Evolutionary conservation across 1,140 invertebrate species (phyloP).

Genomic region (Euura saliciscinereae): DNA sequence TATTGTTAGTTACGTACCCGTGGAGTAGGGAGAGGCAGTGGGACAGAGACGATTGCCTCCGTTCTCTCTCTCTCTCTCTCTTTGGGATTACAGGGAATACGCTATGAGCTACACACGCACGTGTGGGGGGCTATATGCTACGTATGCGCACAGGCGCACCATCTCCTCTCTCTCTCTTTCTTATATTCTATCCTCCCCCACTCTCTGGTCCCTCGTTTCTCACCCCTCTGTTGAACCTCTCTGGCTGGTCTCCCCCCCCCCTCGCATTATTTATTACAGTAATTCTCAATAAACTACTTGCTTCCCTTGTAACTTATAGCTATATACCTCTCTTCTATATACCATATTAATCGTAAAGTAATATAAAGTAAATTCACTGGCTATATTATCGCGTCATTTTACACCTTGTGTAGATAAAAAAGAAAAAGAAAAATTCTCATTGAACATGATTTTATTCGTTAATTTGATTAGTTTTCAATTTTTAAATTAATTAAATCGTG

Average conservation of each 20-base stretch:
- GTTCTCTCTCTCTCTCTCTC: slow-evolving; percentile 20
- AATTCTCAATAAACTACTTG: slow-evolving; percentile 53
- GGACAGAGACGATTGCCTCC: neutral
- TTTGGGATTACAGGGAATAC: slow-evolving; percentile 2
- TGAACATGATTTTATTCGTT: too few species aligned
- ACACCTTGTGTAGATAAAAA: slow-evolving; percentile 14
- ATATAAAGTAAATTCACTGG: neutral
- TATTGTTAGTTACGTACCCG: neutral
- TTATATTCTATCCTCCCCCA: slow-evolving; percentile 20
- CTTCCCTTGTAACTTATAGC: slow-evolving; percentile 30
- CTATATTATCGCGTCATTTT: neutral
- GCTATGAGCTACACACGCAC: slow-evolving; percentile 15
- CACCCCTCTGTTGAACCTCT: neutral
- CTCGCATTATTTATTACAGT: slow-evolving; percentile 51
- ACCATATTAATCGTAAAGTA: neutral
- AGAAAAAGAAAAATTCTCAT: neutral
- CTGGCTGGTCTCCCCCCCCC: slow-evolving; percentile 23
- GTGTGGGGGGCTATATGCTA: neutral
- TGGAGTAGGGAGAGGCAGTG: neutral
- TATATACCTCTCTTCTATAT: neutral
- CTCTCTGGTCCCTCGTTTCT: slow-evolving; percentile 9
- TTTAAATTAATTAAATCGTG: too few species aligned
- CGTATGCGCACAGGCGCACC: neutral
- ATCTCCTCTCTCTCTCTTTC: slow-evolving; percentile 37
- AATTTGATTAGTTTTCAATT: too few species aligned